Percentiles rank a stretch among this genome's conserved stretches.
Evolutionary conservation across 2,888 invertebrate species (phyloP).

Genomic region (Hofmannophila pseudospretella): DNA sequence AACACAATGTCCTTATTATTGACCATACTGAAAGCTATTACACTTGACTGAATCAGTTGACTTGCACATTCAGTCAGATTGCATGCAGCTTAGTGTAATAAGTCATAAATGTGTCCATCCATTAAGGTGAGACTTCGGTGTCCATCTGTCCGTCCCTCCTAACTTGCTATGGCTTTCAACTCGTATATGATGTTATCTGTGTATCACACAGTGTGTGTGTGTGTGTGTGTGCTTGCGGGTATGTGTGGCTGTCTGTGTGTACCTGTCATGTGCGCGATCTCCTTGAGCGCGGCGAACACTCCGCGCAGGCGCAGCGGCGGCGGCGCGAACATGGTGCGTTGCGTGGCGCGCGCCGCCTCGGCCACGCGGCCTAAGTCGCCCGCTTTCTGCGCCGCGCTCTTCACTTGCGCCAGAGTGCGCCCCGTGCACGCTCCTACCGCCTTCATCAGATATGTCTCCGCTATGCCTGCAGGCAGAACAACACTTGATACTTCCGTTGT

Average conservation of each 20-base stretch:
- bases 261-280: constrained; percentile 92
- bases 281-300: constrained; percentile 90
- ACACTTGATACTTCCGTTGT: background rate
- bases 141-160: too few relatives aligned
- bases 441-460: constrained; percentile 96
- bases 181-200: too few relatives aligned
- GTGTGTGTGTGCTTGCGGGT: too few relatives aligned
- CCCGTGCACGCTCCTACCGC: constrained; percentile 95
- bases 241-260: too few relatives aligned
- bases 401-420: constrained; percentile 89
- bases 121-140: too few relatives aligned
- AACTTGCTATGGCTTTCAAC: too few relatives aligned
- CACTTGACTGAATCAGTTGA: too few relatives aligned
- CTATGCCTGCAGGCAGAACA: constrained; percentile 88
- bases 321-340: constrained; percentile 92
- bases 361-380: constrained; percentile 97
- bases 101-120: constrained; percentile 47
- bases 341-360: constrained; percentile 88
- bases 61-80: too few relatives aligned
- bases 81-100: too few relatives aligned
- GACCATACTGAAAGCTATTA: too few relatives aligned
- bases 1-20: too few relatives aligned
- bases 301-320: constrained; percentile 84
- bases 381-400: constrained; percentile 73
- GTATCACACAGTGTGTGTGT: too few relatives aligned